A percentile compares a stretch with the other conserved stretches of the same genome.
Evolutionary conservation across 2,113 vertebrate genomes (phyloP).

Genomic region (Tympanuchus pallidicinctus): DNA sequence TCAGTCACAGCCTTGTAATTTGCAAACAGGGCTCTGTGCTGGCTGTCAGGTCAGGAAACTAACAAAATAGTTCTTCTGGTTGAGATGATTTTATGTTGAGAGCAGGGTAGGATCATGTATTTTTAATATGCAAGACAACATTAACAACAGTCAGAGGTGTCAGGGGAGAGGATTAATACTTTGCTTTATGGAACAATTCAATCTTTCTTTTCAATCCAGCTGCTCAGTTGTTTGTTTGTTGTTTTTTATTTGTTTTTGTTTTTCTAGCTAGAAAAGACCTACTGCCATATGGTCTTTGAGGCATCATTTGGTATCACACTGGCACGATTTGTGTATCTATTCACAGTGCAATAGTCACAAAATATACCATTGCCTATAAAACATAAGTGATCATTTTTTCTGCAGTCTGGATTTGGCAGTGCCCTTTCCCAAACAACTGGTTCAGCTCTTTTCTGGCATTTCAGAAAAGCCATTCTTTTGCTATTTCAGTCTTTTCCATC

Average conservation of each 20-base stretch:
- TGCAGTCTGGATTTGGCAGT: background rate
- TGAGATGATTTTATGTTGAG: constrained; percentile 16
- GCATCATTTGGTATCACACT: background rate
- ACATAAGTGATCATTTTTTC: background rate
- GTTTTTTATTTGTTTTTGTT: background rate
- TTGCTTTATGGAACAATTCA: constrained; percentile 7
- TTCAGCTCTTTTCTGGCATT: constrained; percentile 20
- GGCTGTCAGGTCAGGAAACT: constrained; percentile 17
- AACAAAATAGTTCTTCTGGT: constrained; percentile 42
- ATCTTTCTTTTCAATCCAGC: constrained; percentile 22
- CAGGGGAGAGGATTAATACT: constrained; percentile 61
- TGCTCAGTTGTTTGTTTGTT: background rate
- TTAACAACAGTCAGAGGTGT: constrained; percentile 44
- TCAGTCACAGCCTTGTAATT: constrained; percentile 49
- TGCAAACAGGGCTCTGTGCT: constrained; percentile 26
- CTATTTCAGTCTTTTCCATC: background rate
- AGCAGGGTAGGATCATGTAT: constrained; percentile 16
- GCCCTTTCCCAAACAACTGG: background rate
- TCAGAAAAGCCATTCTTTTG: background rate
- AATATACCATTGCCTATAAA: background rate
- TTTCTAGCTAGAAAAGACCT: background rate
- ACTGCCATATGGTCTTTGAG: background rate
- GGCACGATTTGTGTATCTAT: background rate
- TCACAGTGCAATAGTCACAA: background rate
- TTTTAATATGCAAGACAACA: constrained; percentile 69